These are phyloP conservation scores for Emydoidea blandingii DNA, from an alignment of 2,797 vertebrate genomes.

Conservation along the genomic window DNA sequence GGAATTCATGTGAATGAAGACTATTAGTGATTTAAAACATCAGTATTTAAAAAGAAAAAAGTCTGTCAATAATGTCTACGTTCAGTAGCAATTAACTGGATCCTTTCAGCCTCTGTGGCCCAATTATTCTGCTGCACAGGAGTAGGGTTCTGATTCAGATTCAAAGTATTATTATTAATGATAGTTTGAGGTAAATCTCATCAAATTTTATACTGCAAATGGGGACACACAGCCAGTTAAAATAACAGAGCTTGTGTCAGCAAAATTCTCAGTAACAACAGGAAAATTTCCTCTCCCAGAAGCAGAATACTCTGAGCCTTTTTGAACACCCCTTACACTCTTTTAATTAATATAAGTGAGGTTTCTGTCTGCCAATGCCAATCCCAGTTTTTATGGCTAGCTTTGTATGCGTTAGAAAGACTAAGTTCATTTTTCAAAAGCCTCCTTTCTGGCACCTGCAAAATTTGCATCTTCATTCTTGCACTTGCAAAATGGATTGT, in stretches of 20 bases:
- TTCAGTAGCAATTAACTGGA: background rate
- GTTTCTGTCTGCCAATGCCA: background rate
- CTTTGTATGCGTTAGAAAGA: background rate
- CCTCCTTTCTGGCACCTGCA: background rate
- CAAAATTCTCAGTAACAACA: background rate
- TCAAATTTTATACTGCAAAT: accelerated
- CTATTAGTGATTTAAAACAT: background rate
- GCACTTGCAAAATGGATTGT: background rate
- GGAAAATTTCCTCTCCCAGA: background rate
- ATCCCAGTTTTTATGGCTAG: background rate
- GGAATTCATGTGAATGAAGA: background rate
- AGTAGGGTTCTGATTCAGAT: background rate
- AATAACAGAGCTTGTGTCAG: background rate
- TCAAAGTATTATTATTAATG: background rate
- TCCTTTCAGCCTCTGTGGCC: background rate
- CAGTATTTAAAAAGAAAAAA: background rate
- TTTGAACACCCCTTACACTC: background rate
- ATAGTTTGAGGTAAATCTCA: background rate
- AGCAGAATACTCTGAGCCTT: background rate
- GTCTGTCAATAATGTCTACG: background rate
- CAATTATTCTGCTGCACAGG: background rate
- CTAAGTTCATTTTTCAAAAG: background rate
- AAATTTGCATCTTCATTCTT: background rate
- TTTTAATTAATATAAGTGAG: background rate
- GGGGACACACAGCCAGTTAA: background rate